Base-by-base conservation (phyloP, 2,113 vertebrate genomes). In the Rafetus swinhoei region DNA sequence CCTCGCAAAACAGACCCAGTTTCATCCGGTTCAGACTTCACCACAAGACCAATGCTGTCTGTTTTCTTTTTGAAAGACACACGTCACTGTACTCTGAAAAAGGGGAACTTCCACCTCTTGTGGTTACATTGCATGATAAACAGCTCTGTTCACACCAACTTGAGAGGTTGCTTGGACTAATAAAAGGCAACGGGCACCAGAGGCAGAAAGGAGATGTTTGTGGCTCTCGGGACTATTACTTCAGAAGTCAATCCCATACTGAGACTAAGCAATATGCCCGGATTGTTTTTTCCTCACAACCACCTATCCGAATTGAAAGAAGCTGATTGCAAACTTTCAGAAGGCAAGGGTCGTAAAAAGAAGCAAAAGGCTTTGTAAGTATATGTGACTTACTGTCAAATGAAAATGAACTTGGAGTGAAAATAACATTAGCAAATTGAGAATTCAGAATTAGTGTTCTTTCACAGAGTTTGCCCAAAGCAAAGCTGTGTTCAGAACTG, bases 361-460 rank as follows among this genome's bases (percentile, higher is more conserved):
- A 98, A 96, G 85, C 96, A 97, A 88, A 98, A 97, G 82, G n/a
- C 95, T 89, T 97, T 98, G 98, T 98, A 97, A 98, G 98, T 98
- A 95, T 54, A 85, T 24, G 82, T 2, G 5, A 1, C 25, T 69
- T 90, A 32, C 21, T 35, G n/a, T 74, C 55, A 90, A 55, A 10
- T 53, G 11, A 39, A 29, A n/a, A 80, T 9, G 3, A 14, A 45
- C 93, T 88, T 62, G 57, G 56, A 82, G 7, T 32, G 27, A 82
- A 32, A 85, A 18, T 52, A 53, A 29, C 12, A 18, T 59, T 82
- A 57, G 29, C 5, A 50, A 45, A 29, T 57, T 72, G 60, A 45
- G 24, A 52, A 62, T 82, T 29, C 45, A 25, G 72, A 92, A 88
- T 55, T 84, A 82, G 35, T 7, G 12, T 22, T 1, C 1, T 55